Conservation (phyloP, 2,797 vertebrate genomes). For the Anguilla pacifica region DNA sequence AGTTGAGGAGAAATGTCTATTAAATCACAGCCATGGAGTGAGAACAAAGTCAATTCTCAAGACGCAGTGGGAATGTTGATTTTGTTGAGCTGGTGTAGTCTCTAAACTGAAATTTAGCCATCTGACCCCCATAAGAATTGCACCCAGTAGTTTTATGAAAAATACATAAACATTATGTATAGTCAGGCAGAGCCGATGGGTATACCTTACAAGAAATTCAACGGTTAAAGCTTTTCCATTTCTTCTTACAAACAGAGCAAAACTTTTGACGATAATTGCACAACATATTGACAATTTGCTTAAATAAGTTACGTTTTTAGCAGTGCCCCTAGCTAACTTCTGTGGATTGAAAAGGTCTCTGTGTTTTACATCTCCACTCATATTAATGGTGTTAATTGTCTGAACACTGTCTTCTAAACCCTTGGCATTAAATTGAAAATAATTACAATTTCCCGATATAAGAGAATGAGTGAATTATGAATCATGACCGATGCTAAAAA, state of each 20-base stretch:
- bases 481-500: neutral
- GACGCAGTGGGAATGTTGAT: neutral
- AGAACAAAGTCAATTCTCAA: neutral
- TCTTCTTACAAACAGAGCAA: neutral
- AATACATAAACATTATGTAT: slow-evolving; percentile 2
- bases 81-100: neutral
- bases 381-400: neutral
- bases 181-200: neutral
- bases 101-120: neutral
- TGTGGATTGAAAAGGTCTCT: neutral
- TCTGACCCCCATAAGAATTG: neutral
- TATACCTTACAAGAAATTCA: neutral
- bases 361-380: neutral
- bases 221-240: neutral
- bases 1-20: neutral
- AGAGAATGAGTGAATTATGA: neutral
- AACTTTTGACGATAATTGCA: neutral
- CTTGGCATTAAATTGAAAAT: neutral
- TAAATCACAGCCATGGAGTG: neutral
- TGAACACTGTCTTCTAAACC: neutral
- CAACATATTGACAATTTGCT: neutral
- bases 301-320: neutral
- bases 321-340: neutral
- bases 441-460: neutral
- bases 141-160: neutral